Base-by-base conservation (phyloP, 2,888 invertebrate genomes). In the Candidula unifasciata region DNA sequence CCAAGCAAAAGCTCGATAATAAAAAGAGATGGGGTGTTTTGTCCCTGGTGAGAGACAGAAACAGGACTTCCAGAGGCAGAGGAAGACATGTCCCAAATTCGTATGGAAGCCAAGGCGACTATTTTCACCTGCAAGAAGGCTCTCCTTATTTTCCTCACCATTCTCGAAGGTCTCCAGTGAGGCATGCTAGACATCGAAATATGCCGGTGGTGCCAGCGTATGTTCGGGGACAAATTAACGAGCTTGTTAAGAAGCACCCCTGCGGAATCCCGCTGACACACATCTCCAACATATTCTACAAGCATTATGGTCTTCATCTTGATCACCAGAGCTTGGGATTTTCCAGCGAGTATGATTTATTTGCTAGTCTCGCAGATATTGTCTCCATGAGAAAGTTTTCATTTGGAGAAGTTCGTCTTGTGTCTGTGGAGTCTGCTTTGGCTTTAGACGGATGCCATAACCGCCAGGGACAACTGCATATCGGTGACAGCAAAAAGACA, bases 1-100 rank as follows among this genome's bases (percentile, higher is more conserved):
- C 90, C 0, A 89, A 88, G 60, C 92, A 92, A 82, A 91, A 89
- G 83, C 81, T 90, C 0, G 88, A 88, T 78, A 88, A 87, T 71
- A 88, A 88, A 18, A 90, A 90, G 81, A 88, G 85, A 85, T 88
- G 88, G 21, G 86, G 87, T n/a, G 21, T 60, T 6, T 60, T 21
- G 18, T 21, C 21, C 6, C 13, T 5, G 60, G n/a, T 5, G 60
- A 3, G 13, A 21, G n/a, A n/a, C 60, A 60, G 44, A n/a, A 21
- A 27, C 24, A 44, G n/a, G 73, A n/a, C 44, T n/a, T 3, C n/a
- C 44, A n/a, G n/a, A 73, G n/a, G n/a, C 10, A 44, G 10, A 6
- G 13, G 10, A 44, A 44, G 6, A 44, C 27, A n/a, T 5, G 18
- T 68, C 35, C 69, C 24, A 5, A 6, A 21, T 21, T 35, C 18